A percentile compares a stretch with the other conserved stretches of the same genome.
Evolutionary conservation across 2,797 vertebrate species (phyloP).

Genomic region (Diplodus puntazzo): DNA sequence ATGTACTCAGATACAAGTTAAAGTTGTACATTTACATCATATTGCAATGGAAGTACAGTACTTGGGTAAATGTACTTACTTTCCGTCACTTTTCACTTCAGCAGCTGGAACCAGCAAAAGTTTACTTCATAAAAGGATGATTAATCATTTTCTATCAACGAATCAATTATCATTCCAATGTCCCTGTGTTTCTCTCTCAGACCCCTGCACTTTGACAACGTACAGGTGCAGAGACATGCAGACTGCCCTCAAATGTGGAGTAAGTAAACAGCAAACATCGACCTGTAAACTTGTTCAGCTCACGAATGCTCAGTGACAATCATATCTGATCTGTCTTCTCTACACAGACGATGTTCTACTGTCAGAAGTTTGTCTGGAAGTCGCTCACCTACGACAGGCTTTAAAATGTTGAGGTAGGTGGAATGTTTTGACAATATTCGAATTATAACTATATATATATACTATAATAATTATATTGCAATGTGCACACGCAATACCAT

Average conservation of each 20-base stretch:
- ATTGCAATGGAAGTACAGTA: no score
- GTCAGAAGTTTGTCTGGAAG: slow-evolving; percentile 82
- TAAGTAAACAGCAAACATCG: slow-evolving; percentile 66
- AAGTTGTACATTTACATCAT: no score
- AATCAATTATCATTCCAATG: background rate
- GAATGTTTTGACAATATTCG: background rate
- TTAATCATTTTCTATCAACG: background rate
- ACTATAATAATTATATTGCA: background rate
- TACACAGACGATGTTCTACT: slow-evolving; percentile 81
- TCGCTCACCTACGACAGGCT: slow-evolving; percentile 28
- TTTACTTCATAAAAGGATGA: background rate
- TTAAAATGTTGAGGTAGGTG: slow-evolving; percentile 47
- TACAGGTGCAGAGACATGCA: slow-evolving; percentile 85
- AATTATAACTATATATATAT: background rate
- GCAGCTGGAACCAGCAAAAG: background rate
- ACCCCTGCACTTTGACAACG: slow-evolving; percentile 79
- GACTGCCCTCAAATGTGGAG: slow-evolving; percentile 83
- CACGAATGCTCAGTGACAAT: background rate
- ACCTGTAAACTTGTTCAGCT: background rate
- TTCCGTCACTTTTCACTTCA: background rate
- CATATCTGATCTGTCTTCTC: background rate
- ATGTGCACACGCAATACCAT: background rate
- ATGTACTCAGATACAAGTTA: no score
- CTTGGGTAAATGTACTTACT: no score
- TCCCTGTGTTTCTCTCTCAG: slow-evolving; percentile 14